A percentile compares a stretch with the other conserved stretches of the same genome.
These are phyloP conservation scores for Lagenorhynchus albirostris DNA, from an alignment of 2,113 vertebrate species.

Conservation along the genomic window DNA sequence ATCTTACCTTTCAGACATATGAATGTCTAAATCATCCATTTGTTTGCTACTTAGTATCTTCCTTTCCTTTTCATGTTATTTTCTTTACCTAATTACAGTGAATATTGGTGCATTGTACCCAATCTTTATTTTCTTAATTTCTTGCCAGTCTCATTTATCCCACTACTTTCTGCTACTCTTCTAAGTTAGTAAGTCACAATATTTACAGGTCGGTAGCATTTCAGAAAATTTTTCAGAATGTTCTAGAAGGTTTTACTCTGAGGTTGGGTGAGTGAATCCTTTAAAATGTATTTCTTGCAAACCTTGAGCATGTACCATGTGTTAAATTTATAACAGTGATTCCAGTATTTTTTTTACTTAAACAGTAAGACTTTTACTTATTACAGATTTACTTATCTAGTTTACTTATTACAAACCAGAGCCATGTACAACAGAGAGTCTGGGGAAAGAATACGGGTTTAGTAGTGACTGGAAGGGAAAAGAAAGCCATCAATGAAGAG, in stretches of 20 bases:
- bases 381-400: no score
- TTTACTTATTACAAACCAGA: not conserved
- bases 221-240: not conserved
- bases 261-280: not conserved
- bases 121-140: not conserved
- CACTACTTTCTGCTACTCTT: not conserved
- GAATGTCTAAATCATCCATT: not conserved
- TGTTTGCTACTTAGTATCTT: not conserved
- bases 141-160: not conserved
- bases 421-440: not conserved
- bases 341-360: not conserved
- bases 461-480: not conserved
- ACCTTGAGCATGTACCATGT: rapidly evolving
- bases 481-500: not conserved
- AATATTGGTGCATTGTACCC: not conserved
- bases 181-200: not conserved
- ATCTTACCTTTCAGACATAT: not conserved
- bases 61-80: not conserved
- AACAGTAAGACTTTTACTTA: not conserved
- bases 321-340: not conserved
- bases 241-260: not conserved
- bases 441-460: not conserved
- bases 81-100: not conserved
- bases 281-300: not conserved
- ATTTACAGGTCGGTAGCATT: not conserved